phyloP scores from a whole-genome alignment of 2,797 vertebrate species.

The Muraenolepis orangiensis region DNA sequence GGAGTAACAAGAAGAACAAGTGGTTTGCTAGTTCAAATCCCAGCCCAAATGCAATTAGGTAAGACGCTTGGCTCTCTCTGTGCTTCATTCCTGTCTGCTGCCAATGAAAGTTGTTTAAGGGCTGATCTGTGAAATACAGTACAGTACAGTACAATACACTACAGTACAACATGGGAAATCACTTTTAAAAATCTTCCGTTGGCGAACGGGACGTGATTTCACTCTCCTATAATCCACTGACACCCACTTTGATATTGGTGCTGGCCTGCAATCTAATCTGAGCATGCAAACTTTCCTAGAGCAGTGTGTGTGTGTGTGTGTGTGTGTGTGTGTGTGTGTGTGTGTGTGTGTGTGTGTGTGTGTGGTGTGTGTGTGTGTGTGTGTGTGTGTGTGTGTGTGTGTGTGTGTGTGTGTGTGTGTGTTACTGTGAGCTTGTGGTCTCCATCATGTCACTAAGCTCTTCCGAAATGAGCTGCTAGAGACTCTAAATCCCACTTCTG shows the following conservation, averaged over 20 bases:
- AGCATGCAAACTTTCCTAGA: slow-evolving; percentile 33
- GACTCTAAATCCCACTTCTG: slow-evolving; percentile 58
- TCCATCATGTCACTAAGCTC: slow-evolving; percentile 58
- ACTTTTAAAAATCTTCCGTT: slow-evolving; percentile 24
- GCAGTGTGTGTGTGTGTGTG: slow-evolving; percentile 3
- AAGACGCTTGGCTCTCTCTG: not conserved
- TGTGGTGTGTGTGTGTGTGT: slow-evolving; percentile 1
- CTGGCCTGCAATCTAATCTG: slow-evolving; percentile 50
- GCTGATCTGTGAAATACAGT: slow-evolving; percentile 7
- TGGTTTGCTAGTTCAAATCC: not conserved
- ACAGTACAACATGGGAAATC: slow-evolving; percentile 29
- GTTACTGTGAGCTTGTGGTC: slow-evolving; percentile 20
- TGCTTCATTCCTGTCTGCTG: not conserved
- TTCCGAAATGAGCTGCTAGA: slow-evolving; percentile 54
- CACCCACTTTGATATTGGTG: slow-evolving; percentile 48
- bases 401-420: slow-evolving; percentile 9
- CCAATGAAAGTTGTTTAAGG: slow-evolving; percentile 4
- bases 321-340: slow-evolving; percentile 12
- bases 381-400: slow-evolving; percentile 8
- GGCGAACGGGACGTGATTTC: slow-evolving; percentile 32
- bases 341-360: too few species aligned
- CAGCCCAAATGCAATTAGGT: not conserved
- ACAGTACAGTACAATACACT: too few species aligned
- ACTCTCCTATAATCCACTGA: slow-evolving; percentile 43
- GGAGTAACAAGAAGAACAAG: not conserved